These are phyloP conservation scores for Heterodera filipjevi DNA, from an alignment of 2,888 invertebrate species.

Conservation along the genomic window DNA sequence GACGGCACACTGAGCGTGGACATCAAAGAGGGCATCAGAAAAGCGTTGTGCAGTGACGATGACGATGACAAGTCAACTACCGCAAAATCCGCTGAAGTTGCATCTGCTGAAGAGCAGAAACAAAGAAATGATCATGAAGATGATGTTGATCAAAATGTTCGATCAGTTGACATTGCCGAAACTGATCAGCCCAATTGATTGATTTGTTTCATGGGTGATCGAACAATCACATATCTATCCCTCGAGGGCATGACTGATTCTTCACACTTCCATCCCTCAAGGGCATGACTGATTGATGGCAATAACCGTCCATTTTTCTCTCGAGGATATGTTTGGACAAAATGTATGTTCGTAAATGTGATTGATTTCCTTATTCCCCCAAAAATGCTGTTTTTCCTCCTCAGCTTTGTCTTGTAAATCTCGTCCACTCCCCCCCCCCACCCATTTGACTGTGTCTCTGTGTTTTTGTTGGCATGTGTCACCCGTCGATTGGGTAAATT, in stretches of 20 bases:
- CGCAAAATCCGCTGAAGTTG: neutral
- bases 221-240: too few relatives aligned
- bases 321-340: too few relatives aligned
- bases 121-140: neutral
- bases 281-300: too few relatives aligned
- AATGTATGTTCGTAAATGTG: too few relatives aligned
- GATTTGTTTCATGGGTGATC: too few relatives aligned
- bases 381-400: neutral
- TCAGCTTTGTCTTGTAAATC: neutral
- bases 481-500: neutral
- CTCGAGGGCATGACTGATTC: too few relatives aligned
- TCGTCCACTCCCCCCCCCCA: neutral
- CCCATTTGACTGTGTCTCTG: neutral
- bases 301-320: too few relatives aligned
- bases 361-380: too few relatives aligned
- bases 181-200: too few relatives aligned
- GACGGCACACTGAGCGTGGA: slow-evolving; percentile 8
- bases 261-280: too few relatives aligned
- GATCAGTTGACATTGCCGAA: too few relatives aligned
- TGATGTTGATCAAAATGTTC: too few relatives aligned
- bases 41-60: neutral
- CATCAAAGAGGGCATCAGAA: slow-evolving; percentile 10
- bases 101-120: neutral
- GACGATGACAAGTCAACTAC: neutral
- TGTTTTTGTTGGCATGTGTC: neutral